Percentiles rank a stretch among this genome's conserved stretches.
These are phyloP conservation scores for Macquaria ambigua DNA, from an alignment of 2,113 vertebrate species.

Conservation along the genomic window DNA sequence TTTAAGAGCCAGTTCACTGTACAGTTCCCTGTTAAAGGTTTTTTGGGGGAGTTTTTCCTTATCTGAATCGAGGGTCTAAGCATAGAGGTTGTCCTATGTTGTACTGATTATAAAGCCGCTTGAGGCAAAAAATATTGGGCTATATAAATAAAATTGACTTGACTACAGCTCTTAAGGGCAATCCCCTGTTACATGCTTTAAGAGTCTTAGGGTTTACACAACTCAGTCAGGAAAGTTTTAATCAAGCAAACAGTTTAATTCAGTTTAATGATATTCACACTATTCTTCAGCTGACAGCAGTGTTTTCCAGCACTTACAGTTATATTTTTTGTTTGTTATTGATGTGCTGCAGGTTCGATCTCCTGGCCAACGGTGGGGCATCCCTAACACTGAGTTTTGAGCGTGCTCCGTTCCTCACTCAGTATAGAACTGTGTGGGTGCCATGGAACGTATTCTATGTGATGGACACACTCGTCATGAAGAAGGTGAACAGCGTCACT, in stretches of 20 bases:
- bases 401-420: constrained; percentile 94
- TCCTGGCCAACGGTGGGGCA: constrained; percentile 95
- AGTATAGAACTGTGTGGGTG: constrained; percentile 96
- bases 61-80: no score
- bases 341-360: constrained; percentile 90
- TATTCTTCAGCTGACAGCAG: neutral
- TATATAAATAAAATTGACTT: no score
- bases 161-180: neutral
- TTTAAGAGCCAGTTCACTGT: neutral
- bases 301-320: neutral
- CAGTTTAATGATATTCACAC: neutral
- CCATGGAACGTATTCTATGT: constrained; percentile 98
- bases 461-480: constrained; percentile 98
- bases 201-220: neutral
- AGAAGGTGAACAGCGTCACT: constrained; percentile 83
- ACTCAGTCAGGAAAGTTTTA: neutral
- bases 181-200: neutral
- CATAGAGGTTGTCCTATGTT: no score
- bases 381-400: constrained; percentile 95
- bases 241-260: neutral
- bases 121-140: no score
- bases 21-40: neutral
- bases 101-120: no score
- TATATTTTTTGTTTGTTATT: neutral
- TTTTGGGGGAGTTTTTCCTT: no score